phyloP scores from a whole-genome alignment of 2,888 invertebrate species.

The Argyra leucocephala region DNA sequence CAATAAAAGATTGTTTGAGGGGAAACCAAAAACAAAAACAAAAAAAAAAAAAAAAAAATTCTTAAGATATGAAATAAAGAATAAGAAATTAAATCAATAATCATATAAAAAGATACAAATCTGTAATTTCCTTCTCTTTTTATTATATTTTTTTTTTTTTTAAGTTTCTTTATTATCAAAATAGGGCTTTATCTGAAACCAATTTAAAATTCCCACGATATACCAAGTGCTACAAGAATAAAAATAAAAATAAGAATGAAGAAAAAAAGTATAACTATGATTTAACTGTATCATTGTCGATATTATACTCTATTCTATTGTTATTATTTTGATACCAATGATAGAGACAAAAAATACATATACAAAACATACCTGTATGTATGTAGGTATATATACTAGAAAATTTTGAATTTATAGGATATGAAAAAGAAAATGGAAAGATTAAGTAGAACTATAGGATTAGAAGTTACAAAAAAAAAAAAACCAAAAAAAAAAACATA shows the following conservation, averaged over 20 bases:
- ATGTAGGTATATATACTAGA: too few relatives aligned
- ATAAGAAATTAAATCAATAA: neutral
- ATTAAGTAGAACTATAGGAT: too few relatives aligned
- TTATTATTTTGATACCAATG: neutral
- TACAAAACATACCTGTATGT: too few relatives aligned
- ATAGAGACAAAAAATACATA: too few relatives aligned
- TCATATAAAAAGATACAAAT: neutral
- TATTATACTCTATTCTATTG: neutral
- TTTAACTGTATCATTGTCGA: constrained; percentile 3
- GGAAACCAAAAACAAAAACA: neutral
- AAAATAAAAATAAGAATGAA: neutral
- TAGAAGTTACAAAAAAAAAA: too few relatives aligned
- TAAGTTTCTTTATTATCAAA: neutral
- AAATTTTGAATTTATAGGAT: too few relatives aligned
- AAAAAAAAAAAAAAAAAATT: too few relatives aligned
- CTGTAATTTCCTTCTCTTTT: neutral
- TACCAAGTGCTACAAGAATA: neutral
- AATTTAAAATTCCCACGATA: neutral
- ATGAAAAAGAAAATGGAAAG: too few relatives aligned
- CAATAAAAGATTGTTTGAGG: neutral
- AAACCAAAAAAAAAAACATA: too few relatives aligned
- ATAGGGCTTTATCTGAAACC: neutral
- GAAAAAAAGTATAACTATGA: neutral
- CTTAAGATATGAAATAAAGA: neutral
- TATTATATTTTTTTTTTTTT: too few relatives aligned